These are phyloP conservation scores for Lasioglossum lativentre DNA, from an alignment of 2,888 invertebrate species.

Conservation along the genomic window DNA sequence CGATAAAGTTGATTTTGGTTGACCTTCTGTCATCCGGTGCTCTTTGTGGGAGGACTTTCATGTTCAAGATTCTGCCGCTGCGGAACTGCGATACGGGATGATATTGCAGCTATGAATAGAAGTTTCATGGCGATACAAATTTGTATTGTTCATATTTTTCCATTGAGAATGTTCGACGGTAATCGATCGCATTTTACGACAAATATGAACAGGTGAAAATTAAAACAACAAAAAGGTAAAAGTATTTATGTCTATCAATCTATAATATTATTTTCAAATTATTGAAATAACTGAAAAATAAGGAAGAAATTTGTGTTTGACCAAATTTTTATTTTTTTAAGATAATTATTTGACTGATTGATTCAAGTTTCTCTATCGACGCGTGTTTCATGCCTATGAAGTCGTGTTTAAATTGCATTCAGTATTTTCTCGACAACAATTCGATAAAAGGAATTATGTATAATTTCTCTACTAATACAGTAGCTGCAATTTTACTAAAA, in stretches of 20 bases:
- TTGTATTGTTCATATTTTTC: background rate
- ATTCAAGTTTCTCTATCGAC: background rate
- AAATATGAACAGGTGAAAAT: background rate
- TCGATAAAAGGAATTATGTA: background rate
- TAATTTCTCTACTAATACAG: background rate
- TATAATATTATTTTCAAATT: background rate
- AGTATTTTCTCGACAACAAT: too few relatives aligned
- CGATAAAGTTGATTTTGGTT: slow-evolving; percentile 71
- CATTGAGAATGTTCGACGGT: background rate
- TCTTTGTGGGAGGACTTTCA: slow-evolving; percentile 35
- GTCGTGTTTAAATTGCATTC: too few relatives aligned
- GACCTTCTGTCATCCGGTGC: slow-evolving; percentile 60
- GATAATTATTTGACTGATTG: too few relatives aligned
- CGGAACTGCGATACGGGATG: slow-evolving; percentile 51
- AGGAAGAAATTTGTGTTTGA: background rate
- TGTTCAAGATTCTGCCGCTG: slow-evolving; percentile 60
- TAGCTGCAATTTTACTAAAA: background rate
- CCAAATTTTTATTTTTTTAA: background rate
- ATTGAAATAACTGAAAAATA: background rate
- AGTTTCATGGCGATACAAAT: background rate
- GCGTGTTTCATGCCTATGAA: too few relatives aligned
- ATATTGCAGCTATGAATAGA: slow-evolving; percentile 14
- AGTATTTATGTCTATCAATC: background rate
- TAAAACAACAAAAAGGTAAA: background rate
- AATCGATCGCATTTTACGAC: background rate